Evolutionary conservation across 2,113 vertebrate species (phyloP), one percentile per base, ranked within the genome.

Genomic region (Trematomus loennbergii): DNA sequence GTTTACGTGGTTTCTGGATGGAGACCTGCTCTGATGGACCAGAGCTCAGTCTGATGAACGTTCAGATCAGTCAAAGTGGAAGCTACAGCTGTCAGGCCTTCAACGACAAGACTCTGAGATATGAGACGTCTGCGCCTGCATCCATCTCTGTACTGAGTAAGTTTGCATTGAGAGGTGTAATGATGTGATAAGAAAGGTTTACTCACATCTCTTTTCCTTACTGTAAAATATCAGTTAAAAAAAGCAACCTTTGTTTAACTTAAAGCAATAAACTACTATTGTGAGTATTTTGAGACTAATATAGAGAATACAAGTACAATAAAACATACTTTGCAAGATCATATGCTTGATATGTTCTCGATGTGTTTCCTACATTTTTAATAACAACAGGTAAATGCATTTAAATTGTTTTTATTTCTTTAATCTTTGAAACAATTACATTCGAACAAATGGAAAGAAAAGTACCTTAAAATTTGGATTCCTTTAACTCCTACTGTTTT

Each of bases 51-150:
- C 69, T 91, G 77, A 49, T 18, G 9, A 85, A 89, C 48, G 66
- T 92, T 71, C 79, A 93, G 83, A 16, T 9, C 54, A 81, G 0
- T 73, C 75, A 91, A 11, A 87, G 54, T 59, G 90, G 90, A 15
- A 74, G 17, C 61, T 91, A 93, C 79, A 89, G 75, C 75, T 93
- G 91, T 74, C 61, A 33, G 52, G 86, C 82, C 15, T 62, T 79
- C 57, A 93, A 91, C 54, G 72, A 1, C 17, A 73, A 18, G 84
- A 93, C 60, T 4, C 33, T 71, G 59, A 83, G 55, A 65, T 64
- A 75, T 65, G n/a, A 78, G 16, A 60, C 52, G 4, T 89, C 88
- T 71, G 36, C 71, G 29, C 58, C 46, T 0, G 15, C 49, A 55
- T 13, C n/a, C 43, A 16, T 92, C 1, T 79, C 48, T 81, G 82